A percentile compares a stretch with the other conserved stretches of the same genome.
These are phyloP conservation scores for Protomyctophum bolini DNA, from an alignment of 2,113 vertebrate genomes.

Conservation along the genomic window DNA sequence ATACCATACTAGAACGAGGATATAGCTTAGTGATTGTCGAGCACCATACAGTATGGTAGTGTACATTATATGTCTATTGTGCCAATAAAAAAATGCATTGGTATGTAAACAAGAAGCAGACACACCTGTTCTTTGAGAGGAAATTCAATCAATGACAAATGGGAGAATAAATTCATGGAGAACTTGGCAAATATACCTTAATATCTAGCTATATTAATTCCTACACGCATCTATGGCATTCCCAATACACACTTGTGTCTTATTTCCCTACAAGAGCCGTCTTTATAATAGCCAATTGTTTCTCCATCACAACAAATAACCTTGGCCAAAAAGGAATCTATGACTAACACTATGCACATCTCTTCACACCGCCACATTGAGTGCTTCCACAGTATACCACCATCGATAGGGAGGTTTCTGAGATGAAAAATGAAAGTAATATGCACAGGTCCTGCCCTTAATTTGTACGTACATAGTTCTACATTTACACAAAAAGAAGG, in stretches of 20 bases:
- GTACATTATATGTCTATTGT: not conserved
- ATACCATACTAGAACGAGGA: no score
- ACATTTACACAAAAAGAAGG: constrained; percentile 67
- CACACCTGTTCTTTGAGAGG: constrained; percentile 57
- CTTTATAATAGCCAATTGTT: constrained; percentile 80
- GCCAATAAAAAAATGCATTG: constrained; percentile 42
- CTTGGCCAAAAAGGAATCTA: constrained; percentile 68
- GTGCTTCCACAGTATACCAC: constrained; percentile 58
- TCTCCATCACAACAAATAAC: constrained; percentile 69
- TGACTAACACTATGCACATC: constrained; percentile 62
- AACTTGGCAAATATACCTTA: constrained; percentile 57
- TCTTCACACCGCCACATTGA: constrained; percentile 72
- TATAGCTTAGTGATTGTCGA: no score
- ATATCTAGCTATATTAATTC: constrained; percentile 67
- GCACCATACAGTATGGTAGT: not conserved
- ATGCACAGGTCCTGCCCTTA: constrained; percentile 79
- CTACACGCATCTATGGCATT: constrained; percentile 47
- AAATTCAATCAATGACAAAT: constrained; percentile 67
- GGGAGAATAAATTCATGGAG: constrained; percentile 50
- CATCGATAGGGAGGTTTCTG: constrained; percentile 59
- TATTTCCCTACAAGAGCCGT: constrained; percentile 74
- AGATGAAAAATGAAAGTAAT: constrained; percentile 72
- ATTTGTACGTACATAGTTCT: constrained; percentile 81
- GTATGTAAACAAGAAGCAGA: constrained; percentile 9
- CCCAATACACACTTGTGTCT: constrained; percentile 59